phyloP scores from a whole-genome alignment of 2,888 invertebrate species.

The Keiferia lycopersicella region DNA sequence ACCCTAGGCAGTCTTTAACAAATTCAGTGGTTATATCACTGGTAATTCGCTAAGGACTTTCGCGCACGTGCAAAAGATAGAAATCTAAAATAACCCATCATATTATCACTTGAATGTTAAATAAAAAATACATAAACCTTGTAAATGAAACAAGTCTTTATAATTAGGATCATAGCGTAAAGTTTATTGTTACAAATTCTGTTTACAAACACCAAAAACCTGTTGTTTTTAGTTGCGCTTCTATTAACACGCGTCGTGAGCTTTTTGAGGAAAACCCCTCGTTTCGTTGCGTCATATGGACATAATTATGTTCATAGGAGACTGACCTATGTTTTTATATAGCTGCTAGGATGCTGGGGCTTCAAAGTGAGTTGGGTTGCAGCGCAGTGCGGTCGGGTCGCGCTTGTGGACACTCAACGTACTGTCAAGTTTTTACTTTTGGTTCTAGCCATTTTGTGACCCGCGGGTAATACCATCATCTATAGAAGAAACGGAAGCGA shows the following conservation, averaged over 20 bases:
- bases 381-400: slow-evolving; percentile 21
- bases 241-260: not conserved
- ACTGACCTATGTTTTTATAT: slow-evolving; percentile 1
- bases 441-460: slow-evolving; percentile 13
- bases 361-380: slow-evolving; percentile 16
- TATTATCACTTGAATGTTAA: not conserved
- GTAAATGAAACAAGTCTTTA: not conserved
- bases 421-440: too few relatives aligned
- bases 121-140: not conserved
- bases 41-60: too few relatives aligned
- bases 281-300: not conserved
- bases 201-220: not conserved
- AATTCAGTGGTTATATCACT: too few relatives aligned
- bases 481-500: not conserved
- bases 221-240: not conserved
- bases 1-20: too few relatives aligned
- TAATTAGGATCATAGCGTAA: not conserved
- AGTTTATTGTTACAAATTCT: not conserved
- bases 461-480: not conserved
- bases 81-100: not conserved
- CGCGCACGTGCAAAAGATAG: too few relatives aligned
- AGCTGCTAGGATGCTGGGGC: slow-evolving; percentile 1
- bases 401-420: slow-evolving; percentile 19
- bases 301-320: not conserved
- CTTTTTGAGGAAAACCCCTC: slow-evolving; percentile 21